Conservation (phyloP, 2,113 vertebrate species). For the Oryzias woworae region DNA sequence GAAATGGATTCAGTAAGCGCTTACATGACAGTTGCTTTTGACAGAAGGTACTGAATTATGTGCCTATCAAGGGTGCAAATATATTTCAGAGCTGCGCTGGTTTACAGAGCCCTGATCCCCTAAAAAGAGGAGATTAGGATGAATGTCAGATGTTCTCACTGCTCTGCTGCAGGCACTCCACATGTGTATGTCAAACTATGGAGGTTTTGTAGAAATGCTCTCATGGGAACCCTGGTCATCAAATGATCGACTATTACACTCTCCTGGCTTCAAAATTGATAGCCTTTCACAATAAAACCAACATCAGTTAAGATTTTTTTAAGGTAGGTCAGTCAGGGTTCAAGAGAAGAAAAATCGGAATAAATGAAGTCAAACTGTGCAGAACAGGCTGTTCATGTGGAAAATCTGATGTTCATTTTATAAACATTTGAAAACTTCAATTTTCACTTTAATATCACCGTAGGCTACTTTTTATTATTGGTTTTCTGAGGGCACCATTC, state of each 20-base stretch:
- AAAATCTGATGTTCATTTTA: no score
- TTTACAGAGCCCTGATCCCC: not conserved
- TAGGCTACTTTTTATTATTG: not conserved
- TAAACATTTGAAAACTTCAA: not conserved
- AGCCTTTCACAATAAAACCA: not conserved
- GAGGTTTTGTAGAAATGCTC: constrained; percentile 28
- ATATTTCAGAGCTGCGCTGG: constrained; percentile 5
- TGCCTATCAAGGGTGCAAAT: not conserved
- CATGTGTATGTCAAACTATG: constrained; percentile 35
- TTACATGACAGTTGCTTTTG: constrained; percentile 12
- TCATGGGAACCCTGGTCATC: constrained; percentile 14
- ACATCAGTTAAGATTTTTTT: no score
- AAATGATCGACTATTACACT: constrained; percentile 22
- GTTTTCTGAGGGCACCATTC: no score
- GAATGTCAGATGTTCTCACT: constrained; percentile 15
- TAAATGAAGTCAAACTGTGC: no score
- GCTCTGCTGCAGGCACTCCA: constrained; percentile 25
- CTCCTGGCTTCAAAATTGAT: constrained; percentile 1
- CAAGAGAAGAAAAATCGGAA: not conserved
- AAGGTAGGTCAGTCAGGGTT: not conserved
- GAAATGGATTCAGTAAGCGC: not conserved
- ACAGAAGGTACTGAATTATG: not conserved
- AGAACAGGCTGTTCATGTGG: no score
- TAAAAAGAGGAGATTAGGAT: not conserved
- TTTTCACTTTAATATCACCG: not conserved